Conservation (phyloP, 2,888 invertebrate genomes). For the Parnassius glacialis region DNA sequence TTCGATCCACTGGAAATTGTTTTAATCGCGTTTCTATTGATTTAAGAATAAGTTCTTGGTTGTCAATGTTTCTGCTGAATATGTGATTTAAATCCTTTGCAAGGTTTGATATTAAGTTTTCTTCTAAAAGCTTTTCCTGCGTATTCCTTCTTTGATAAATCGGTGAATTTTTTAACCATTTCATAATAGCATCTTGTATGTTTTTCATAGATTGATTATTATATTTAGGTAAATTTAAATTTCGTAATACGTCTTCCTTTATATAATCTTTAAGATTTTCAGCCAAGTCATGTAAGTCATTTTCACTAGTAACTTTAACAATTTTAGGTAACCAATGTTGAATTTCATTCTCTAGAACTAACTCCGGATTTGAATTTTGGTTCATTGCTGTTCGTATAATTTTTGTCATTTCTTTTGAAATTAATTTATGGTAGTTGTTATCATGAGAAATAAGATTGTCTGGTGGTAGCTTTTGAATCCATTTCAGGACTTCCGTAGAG, state of each 20-base stretch:
- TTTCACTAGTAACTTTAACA: conserved; percentile 14
- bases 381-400: conserved; percentile 4
- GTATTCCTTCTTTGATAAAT: conserved; percentile 11
- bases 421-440: conserved; percentile 10
- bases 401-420: conserved; percentile 17
- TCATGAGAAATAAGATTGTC: conserved; percentile 10
- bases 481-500: conserved; percentile 14
- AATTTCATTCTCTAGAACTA: conserved; percentile 10
- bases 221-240: neutral
- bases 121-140: conserved; percentile 8
- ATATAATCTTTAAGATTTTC: conserved; percentile 11
- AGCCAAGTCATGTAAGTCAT: conserved; percentile 4
- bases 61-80: neutral
- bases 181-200: conserved; percentile 10
- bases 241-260: neutral
- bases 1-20: conserved; percentile 19
- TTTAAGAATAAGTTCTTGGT: conserved; percentile 14
- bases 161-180: conserved; percentile 11
- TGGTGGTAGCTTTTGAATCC: conserved; percentile 17
- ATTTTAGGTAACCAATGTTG: conserved; percentile 20
- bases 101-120: conserved; percentile 16
- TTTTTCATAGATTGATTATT: neutral
- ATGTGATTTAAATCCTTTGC: conserved; percentile 16
- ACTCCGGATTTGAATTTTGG: conserved; percentile 7
- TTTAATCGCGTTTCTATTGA: conserved; percentile 16